Evolutionary conservation across 2,888 invertebrate genomes (phyloP), one percentile per base, ranked within the genome.

Genomic region (Mimumesa dahlbomi): DNA sequence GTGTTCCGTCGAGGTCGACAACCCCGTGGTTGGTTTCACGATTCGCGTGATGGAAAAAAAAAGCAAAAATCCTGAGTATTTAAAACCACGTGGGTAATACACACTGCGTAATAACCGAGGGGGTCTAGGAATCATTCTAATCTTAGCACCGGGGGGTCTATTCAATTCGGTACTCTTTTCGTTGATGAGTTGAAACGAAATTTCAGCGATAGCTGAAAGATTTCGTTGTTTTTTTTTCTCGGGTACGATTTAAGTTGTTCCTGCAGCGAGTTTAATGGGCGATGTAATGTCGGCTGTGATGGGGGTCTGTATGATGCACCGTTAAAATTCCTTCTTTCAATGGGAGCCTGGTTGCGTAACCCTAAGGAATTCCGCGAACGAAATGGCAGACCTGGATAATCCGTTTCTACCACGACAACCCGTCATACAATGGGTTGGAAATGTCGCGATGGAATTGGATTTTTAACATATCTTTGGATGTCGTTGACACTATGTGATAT

Each of bases 21-120:
- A 64, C 57, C 21, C 29, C 56, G 18, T 45, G 45, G 14, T 13
- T 38, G 54, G 62, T 66, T 63, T 59, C 45, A 25, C 50, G 53
- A 64, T 53, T 61, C 59, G 43, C 34, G 45, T 42, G 62, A 65
- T 50, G 59, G 54, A 36, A 75, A 68, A 73, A 64, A 36, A n/a
- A n/a, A n/a, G n/a, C n/a, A n/a, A n/a, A n/a, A n/a, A n/a, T 36
- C 2, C 9, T 29, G 21, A 56, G 50, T 48, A 63, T 67, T 63
- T 63, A 63, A 50, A n/a, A 25, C 21, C 19, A 11, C 63, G 50
- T 25, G 25, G 16, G 36, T 36, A 36, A 36, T n/a, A n/a, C n/a
- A 36, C 16, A 29, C 16, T 22, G 49, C 43, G 16, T 45, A 56
- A 67, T 56, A 54, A 54, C 14, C 29, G 9, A 29, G 16, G 34